phyloP scores from a whole-genome alignment of 2,888 invertebrate species.

The Hedya salicella region DNA sequence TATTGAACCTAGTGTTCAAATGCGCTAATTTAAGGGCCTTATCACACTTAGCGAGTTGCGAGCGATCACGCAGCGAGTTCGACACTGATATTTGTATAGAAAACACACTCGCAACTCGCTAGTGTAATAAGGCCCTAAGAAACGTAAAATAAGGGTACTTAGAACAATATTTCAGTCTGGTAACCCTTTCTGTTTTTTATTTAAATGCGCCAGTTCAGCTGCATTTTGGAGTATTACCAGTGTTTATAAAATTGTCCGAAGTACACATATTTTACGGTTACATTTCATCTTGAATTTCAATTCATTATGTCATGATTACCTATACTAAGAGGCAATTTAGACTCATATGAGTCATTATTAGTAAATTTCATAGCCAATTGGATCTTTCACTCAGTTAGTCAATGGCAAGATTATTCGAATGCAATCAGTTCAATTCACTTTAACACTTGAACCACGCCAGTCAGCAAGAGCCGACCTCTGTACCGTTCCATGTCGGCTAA shows the following conservation, averaged over 20 bases:
- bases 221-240: background rate
- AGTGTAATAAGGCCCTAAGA: too few species aligned
- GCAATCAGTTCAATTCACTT: constrained; percentile 31
- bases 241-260: background rate
- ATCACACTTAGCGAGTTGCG: too few species aligned
- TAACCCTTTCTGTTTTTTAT: background rate
- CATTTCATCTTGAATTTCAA: constrained; percentile 1
- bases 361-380: constrained; percentile 26
- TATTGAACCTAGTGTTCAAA: constrained; percentile 50
- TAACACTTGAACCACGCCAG: constrained; percentile 1
- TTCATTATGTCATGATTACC: constrained; percentile 25
- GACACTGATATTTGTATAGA: too few species aligned
- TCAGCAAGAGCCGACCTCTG: background rate
- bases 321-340: constrained; percentile 22
- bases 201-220: too few species aligned
- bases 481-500: background rate
- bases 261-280: constrained; percentile 7
- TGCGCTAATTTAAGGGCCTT: constrained; percentile 56
- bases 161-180: background rate
- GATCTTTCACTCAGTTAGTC: constrained; percentile 20
- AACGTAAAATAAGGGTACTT: constrained; percentile 18
- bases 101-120: too few species aligned
- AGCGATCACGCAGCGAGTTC: too few species aligned
- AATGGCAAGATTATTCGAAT: constrained; percentile 67
- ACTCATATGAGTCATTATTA: constrained; percentile 4